Evolutionary conservation across 2,113 vertebrate genomes (phyloP), one percentile per base, ranked within the genome.

Genomic region (Empidonax traillii): DNA sequence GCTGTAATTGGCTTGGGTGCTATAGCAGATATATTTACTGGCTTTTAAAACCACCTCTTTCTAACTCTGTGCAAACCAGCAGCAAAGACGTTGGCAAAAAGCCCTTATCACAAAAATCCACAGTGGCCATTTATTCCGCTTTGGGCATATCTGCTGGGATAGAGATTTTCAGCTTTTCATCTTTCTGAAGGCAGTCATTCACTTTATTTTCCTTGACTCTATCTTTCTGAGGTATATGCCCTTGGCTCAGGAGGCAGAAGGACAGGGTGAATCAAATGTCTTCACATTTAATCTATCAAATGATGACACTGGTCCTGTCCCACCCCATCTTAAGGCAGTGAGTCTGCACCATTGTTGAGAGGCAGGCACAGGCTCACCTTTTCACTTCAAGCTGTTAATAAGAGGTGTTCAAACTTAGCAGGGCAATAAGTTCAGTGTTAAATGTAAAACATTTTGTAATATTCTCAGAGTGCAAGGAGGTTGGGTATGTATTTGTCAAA

Each of bases 61-160:
- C 56, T 41, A 75, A 44, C 33, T 83, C 41, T 51, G 35, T 61
- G 61, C 31, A 85, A 94, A 85, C 44, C 58, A 68, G 20, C 20
- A 66, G 12, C 66, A 46, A 74, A 92, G n/a, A 12, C 17, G 56
- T 41, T 82, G 73, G 62, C 35, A 41, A 47, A 71, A 93, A 94
- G 10, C 8, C 18, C 14, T 84, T 90, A 90, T 74, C 76, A 74
- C 37, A 84, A 62, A 94, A 89, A 94, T 83, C 53, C 78, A 72
- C 25, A 35, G 30, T 0, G 3, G 5, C 3, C 33, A 30, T 71
- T 81, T 89, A 80, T 67, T 94, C 28, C 24, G 87, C 30, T 19
- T 86, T 63, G 66, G 10, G 6, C 14, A 39, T 67, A 84, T 46
- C 44, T 89, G 12, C 31, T 61, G 35, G 35, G 9, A n/a, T 53